Evolutionary conservation across 2,113 vertebrate genomes (phyloP), one percentile per base, ranked within the genome.

Genomic region (Chelonoidis abingdonii): DNA sequence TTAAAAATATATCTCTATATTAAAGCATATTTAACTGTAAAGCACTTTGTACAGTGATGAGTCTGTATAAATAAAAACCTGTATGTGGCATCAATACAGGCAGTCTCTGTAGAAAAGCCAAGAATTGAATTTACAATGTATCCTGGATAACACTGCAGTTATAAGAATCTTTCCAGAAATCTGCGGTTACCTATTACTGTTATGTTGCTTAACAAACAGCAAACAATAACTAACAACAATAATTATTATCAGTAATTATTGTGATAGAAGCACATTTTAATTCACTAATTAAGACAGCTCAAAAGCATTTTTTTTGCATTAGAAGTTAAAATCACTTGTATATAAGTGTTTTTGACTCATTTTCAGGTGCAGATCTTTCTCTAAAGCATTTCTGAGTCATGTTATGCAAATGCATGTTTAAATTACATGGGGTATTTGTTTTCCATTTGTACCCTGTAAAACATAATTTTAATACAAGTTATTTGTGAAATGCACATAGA

Each of bases 401-500:
- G 98, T 97, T 98, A 98, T 98, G 98, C 98, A 98, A 98, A 98
- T 98, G 97, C 96, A 98, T 98, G 93, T 97, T 98, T 98, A 98
- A 98, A 98, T 98, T 98, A 98, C 98, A 97, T 95, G 97, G 96
- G 98, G 97, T 98, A 97, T 98, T 98, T 98, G 98, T 98, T 98
- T 98, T 98, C 98, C 97, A 96, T 98, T 98, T 98, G 98, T 98
- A 97, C 97, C 98, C 98, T 98, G 98, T 98, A 98, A 98, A 98
- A 98, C 98, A 98, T 98, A 98, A 98, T 98, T 98, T 98, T 98
- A 98, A 98, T 98, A 98, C 98, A 98, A 98, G 98, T 98, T 98
- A 98, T 98, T 98, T 98, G 98, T 98, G 98, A 97, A 98, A 98
- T 96, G 98, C 97, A 94, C 97, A 96, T 95, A 98, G 97, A 97